Evolutionary conservation across 2,888 invertebrate species (phyloP), one percentile per base, ranked within the genome.

Genomic region (Drosophila fungiperda): DNA sequence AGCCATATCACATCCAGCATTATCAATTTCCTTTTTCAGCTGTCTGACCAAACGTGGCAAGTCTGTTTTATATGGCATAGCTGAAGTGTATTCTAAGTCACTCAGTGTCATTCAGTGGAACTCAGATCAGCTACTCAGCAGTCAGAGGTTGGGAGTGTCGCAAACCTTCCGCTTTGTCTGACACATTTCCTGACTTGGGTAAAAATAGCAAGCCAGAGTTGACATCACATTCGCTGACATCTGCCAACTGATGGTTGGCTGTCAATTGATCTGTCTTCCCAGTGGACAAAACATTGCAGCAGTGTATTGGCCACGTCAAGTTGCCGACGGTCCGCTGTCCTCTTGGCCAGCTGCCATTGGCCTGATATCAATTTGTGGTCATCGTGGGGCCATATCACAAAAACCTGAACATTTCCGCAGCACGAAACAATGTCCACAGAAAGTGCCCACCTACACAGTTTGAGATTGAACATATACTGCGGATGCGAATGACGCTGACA

Each of bases 291-390:
- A 53, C 17, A 23, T 35, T 54, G 29, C 53, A 48, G 42, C 53
- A 40, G 65, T 66, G 55, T 67, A 29, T 50, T 60, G 40, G 35
- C 62, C 59, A 57, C 40, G 29, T 57, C 20, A 57, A 15, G 9
- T 40, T 57, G 40, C 52, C 53, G 62, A 61, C 63, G 63, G 58
- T 54, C 35, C 36, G 48, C 36, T 65, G 76, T n/a, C 65, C 68
- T 45, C 36, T 61, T 58, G 54, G 53, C 66, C 55, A 40, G 35
- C 45, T 54, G 61, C 62, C 50, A 61, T 48, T 53, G 58, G 54
- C 2, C 63, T 67, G 73, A 69, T 80, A 83, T 74, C 87, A 81
- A 83, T 83, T 86, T 86, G 89, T 71, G 89, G 87, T 87, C 87
- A 83, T 67, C 66, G 50, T 35, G 40, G 36, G 40, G 36, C 29